Evolutionary conservation across 2,797 vertebrate genomes (phyloP).

Genomic region (Megaceryle alcyon): DNA sequence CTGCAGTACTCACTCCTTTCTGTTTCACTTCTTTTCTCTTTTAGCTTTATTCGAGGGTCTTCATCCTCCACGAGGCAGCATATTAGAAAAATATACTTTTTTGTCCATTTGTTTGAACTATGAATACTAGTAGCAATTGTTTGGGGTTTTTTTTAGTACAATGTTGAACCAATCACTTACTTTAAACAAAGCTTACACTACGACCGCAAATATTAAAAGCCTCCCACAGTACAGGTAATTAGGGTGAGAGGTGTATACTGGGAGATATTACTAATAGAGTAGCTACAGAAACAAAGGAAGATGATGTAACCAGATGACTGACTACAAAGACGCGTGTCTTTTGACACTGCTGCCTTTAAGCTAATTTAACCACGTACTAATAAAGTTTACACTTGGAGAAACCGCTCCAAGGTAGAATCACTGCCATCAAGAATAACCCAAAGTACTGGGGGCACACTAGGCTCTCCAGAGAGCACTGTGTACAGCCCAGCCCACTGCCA

Average conservation of each 20-base stretch:
- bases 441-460: neutral
- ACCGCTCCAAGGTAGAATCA: neutral
- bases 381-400: neutral
- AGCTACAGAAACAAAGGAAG: neutral
- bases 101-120: neutral
- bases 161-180: neutral
- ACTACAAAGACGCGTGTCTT: neutral
- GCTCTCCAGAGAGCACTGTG: fast-evolving
- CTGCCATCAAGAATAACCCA: neutral
- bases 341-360: neutral
- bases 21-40: neutral
- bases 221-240: neutral
- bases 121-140: neutral
- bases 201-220: neutral
- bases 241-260: neutral
- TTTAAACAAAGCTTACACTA: neutral
- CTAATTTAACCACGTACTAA: neutral
- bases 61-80: neutral
- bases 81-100: neutral
- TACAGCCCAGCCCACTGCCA: neutral
- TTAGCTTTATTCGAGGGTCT: neutral
- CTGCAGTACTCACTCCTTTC: neutral
- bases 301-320: neutral
- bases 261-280: neutral
- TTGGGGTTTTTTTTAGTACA: neutral